phyloP scores from a whole-genome alignment of 2,888 invertebrate species.

The Carcina quercana region DNA sequence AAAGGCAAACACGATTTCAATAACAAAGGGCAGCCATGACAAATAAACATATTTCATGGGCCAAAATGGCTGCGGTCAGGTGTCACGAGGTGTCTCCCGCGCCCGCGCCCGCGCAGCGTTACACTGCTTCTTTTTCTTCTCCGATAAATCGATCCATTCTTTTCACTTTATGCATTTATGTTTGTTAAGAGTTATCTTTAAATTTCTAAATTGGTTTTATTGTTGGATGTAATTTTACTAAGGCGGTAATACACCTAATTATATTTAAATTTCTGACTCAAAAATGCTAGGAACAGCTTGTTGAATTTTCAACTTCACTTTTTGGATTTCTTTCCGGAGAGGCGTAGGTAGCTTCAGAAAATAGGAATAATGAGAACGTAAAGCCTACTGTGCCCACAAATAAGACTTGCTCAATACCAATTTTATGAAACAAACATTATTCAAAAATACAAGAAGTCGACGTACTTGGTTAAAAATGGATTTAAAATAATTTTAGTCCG shows the following conservation, averaged over 20 bases:
- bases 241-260: too few relatives aligned
- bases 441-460: constrained; percentile 69
- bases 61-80: constrained; percentile 74
- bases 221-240: too few relatives aligned
- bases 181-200: too few relatives aligned
- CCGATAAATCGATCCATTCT: constrained; percentile 64
- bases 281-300: too few relatives aligned
- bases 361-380: too few relatives aligned
- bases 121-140: constrained; percentile 47
- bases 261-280: too few relatives aligned
- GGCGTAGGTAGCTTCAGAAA: too few relatives aligned
- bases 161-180: constrained; percentile 47
- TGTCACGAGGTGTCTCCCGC: constrained; percentile 54
- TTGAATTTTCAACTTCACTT: too few relatives aligned
- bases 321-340: too few relatives aligned
- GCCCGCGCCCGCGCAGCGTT: constrained; percentile 28
- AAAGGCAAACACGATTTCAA: constrained; percentile 74
- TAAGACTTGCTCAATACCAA: constrained; percentile 38
- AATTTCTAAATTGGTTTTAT: too few relatives aligned
- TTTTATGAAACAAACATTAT: constrained; percentile 45
- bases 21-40: constrained; percentile 71
- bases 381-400: too few relatives aligned
- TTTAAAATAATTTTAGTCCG: constrained; percentile 66
- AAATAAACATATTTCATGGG: constrained; percentile 74
- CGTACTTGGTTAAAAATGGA: constrained; percentile 62